Base-by-base conservation (phyloP, 2,113 vertebrate genomes). In the Harpagus bidentatus region DNA sequence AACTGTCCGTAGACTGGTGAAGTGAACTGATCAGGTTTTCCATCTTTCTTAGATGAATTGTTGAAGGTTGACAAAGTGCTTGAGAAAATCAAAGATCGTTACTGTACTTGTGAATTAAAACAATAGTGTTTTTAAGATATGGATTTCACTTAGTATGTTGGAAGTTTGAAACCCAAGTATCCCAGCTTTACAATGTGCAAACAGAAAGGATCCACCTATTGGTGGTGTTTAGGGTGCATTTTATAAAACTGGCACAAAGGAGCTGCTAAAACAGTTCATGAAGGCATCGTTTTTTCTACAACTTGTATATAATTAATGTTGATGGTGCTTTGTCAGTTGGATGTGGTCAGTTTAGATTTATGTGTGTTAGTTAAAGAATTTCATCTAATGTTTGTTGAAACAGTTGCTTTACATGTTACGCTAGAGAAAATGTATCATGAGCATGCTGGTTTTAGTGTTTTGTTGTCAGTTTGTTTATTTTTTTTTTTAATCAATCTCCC, bases 391-490 rank as follows among this genome's bases (percentile, higher is more conserved):
- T 97, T 96, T 93, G 95, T 98, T 97, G 97, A 63, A 95, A 94
- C 77, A 66, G 92, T 95, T 98, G 97, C 97, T 97, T 96, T 97
- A 82, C 36, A 23, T 97, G 97, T 98, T 91, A 81, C 2, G 4
- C 91, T 59, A 93, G 66, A 97, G 58, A 62, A 96, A 95, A 79
- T 97, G 96, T 97, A 95, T 91, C 96, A 94, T 85, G 86, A 93
- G 96, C 97, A 98, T 97, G 94, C 97, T 97, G 98, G 96, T 97
- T 94, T 98, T 90, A 97, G 85, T 98, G 97, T 98, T 97, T 79
- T 97, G 98, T 98, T 84, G 22, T 96, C 93, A 96, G 80, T 97
- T 97, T 94, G 77, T 61, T 92, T 40, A 25, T 86, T 94, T 96
- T 90, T 96, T 90, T 90, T 97, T 91, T 92, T 88, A 45, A 28